Percentiles rank a stretch among this genome's conserved stretches.
These are phyloP conservation scores for Dioctria rufipes DNA, from an alignment of 2,888 invertebrate genomes.

Conservation along the genomic window DNA sequence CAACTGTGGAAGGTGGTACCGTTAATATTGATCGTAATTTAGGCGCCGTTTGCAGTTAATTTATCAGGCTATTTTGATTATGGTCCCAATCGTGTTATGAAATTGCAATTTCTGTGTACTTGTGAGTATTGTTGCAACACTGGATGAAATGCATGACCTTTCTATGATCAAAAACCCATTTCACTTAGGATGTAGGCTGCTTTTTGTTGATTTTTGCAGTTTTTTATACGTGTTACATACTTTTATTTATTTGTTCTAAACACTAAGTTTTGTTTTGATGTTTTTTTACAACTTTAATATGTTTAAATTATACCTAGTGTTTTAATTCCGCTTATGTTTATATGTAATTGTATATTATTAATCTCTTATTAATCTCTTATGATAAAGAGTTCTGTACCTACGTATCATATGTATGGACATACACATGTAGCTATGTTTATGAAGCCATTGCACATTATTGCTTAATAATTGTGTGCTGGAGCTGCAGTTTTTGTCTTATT, in stretches of 20 bases:
- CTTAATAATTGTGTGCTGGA: neutral
- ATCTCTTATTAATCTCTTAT: constrained; percentile 6
- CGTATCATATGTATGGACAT: too few species aligned
- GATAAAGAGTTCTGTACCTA: constrained; percentile 38
- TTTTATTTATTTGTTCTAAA: constrained; percentile 27
- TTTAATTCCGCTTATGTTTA: constrained; percentile 27
- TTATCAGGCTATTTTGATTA: neutral
- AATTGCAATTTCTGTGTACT: neutral
- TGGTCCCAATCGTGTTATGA: neutral
- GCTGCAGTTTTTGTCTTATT: too few species aligned
- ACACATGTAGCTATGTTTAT: too few species aligned
- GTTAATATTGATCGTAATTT: constrained; percentile 58
- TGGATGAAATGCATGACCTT: neutral
- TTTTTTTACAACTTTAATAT: constrained; percentile 16
- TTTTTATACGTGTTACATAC: neutral
- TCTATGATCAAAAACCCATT: neutral
- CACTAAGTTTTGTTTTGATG: neutral
- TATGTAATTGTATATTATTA: constrained; percentile 3
- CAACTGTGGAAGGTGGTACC: constrained; percentile 52
- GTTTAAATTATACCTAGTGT: neutral
- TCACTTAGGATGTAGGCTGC: neutral
- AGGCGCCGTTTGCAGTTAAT: constrained; percentile 59
- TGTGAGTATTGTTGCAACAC: too few species aligned
- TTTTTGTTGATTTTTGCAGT: neutral
- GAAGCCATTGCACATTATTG: neutral